These are phyloP conservation scores for Arctia plantaginis DNA, from an alignment of 2,888 invertebrate genomes.

Conservation along the genomic window DNA sequence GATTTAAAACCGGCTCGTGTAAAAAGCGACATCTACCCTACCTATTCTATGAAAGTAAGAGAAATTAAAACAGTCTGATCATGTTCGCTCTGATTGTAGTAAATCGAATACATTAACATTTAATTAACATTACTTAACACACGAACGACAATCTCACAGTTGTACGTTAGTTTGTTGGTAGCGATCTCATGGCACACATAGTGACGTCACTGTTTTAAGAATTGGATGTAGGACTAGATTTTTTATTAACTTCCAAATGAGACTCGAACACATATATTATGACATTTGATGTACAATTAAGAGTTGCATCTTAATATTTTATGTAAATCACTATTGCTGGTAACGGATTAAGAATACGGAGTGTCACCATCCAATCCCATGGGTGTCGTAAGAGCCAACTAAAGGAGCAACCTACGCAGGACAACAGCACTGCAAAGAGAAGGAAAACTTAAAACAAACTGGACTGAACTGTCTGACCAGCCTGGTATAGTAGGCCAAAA, in stretches of 20 bases:
- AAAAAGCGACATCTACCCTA: too few species aligned
- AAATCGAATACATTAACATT: conserved; percentile 10
- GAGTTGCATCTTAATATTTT: not conserved
- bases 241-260: not conserved
- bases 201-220: not conserved
- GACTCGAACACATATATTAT: not conserved
- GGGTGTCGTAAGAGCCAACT: too few species aligned
- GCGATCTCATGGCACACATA: not conserved
- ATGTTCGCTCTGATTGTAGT: conserved; percentile 12
- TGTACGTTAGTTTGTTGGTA: not conserved
- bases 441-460: too few species aligned
- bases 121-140: conserved; percentile 16
- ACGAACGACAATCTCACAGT: conserved; percentile 7
- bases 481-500: too few species aligned
- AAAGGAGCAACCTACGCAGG: too few species aligned
- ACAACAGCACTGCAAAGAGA: too few species aligned
- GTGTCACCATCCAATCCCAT: too few species aligned
- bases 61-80: not conserved
- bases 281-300: not conserved
- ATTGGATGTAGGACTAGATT: not conserved
- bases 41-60: not conserved
- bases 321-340: not conserved
- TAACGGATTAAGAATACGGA: too few species aligned
- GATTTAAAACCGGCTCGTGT: too few species aligned
- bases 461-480: too few species aligned